Conservation (phyloP, 2,113 vertebrate species). For the Pimephales promelas region DNA sequence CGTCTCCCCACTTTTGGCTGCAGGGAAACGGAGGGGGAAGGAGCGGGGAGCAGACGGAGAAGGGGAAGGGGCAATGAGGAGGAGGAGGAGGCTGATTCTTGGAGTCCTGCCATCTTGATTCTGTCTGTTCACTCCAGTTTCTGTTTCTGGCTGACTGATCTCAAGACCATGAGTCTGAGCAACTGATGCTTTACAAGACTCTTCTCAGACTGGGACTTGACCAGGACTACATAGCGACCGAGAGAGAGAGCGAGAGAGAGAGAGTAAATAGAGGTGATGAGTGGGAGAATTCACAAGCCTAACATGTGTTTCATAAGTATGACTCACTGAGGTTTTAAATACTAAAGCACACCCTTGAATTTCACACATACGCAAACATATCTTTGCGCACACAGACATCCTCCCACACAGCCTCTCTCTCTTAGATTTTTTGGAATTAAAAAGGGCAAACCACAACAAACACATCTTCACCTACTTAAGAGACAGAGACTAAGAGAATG, state of each 20-base stretch:
- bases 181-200: constrained; percentile 39
- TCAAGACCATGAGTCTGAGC: constrained; percentile 25
- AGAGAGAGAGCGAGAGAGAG: constrained; percentile 4
- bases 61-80: constrained; percentile 40
- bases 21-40: constrained; percentile 42
- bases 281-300: constrained; percentile 53
- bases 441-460: constrained; percentile 55
- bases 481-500: constrained; percentile 5
- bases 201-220: constrained; percentile 19
- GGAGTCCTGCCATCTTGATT: constrained; percentile 58
- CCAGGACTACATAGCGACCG: constrained; percentile 42
- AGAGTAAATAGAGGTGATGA: background rate
- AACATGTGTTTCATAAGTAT: constrained; percentile 60
- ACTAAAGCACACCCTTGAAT: constrained; percentile 73
- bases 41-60: constrained; percentile 23
- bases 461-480: constrained; percentile 46
- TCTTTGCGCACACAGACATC: constrained; percentile 29
- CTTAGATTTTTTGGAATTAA: constrained; percentile 64
- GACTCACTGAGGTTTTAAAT: constrained; percentile 60
- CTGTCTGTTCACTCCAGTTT: constrained; percentile 48
- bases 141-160: constrained; percentile 53
- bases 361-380: constrained; percentile 59
- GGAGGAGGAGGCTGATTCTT: constrained; percentile 39
- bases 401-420: constrained; percentile 46
- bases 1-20: constrained; percentile 52